Conservation (phyloP, 2,797 vertebrate species). For the Oryzias dopingdopingensis region DNA sequence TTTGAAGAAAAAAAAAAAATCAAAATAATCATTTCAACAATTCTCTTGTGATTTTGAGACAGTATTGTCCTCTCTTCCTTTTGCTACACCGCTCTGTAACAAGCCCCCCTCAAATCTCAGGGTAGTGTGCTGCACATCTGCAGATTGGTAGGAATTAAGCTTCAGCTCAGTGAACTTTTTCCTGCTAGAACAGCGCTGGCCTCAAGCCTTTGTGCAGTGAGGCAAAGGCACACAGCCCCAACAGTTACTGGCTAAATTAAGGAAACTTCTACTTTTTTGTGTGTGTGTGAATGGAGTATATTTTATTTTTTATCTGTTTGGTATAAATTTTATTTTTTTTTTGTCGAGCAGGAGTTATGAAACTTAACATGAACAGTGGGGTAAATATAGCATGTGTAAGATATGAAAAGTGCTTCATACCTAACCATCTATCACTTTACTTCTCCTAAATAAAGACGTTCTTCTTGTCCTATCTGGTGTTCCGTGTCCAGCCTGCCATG, state of each 20-base stretch:
- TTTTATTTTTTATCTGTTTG: background rate
- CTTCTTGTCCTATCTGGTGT: background rate
- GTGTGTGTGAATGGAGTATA: no score
- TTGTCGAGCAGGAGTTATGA: no score
- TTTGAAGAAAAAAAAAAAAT: background rate
- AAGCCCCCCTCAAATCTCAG: conserved; percentile 11
- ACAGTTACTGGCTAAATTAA: conserved; percentile 37
- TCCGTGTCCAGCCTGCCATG: background rate
- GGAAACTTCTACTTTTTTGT: conserved; percentile 11
- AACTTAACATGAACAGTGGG: no score
- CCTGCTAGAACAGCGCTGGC: conserved; percentile 41
- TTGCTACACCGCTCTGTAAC: background rate
- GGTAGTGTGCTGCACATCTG: conserved; percentile 52
- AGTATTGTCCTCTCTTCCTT: background rate
- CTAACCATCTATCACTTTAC: background rate
- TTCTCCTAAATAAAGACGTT: background rate
- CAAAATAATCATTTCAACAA: background rate
- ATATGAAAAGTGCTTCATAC: background rate
- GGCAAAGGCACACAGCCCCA: conserved; percentile 33
- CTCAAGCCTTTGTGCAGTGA: conserved; percentile 50
- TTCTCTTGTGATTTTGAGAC: background rate
- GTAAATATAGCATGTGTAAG: no score
- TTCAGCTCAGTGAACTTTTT: conserved; percentile 61
- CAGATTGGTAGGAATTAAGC: conserved; percentile 61
- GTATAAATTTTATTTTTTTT: no score